phyloP scores from a whole-genome alignment of 1,140 invertebrate species.

The Neodiprion lecontei region DNA sequence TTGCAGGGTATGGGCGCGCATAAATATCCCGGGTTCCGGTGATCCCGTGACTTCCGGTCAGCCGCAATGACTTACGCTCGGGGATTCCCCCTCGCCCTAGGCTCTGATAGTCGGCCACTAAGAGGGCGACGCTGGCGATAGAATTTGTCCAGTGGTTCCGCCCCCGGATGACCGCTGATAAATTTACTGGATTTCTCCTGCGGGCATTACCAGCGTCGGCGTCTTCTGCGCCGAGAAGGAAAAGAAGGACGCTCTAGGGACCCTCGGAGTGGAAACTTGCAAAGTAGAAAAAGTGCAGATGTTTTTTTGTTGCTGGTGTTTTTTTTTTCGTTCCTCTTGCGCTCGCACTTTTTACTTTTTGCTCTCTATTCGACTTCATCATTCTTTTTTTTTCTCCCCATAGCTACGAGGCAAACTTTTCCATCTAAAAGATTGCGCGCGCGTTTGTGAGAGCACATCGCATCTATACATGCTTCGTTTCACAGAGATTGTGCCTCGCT shows the following conservation, averaged over 20 bases:
- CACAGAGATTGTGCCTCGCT: background rate
- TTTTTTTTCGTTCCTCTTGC: background rate
- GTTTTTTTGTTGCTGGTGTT: background rate
- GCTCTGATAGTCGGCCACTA: background rate
- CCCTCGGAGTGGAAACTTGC: background rate
- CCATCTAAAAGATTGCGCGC: constrained; percentile 32
- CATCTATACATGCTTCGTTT: background rate
- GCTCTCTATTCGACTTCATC: background rate
- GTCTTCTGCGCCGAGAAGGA: background rate
- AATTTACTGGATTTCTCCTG: constrained; percentile 45
- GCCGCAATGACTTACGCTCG: constrained; percentile 53
- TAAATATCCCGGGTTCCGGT: constrained; percentile 62
- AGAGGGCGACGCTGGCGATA: constrained; percentile 49
- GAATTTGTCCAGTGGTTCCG: constrained; percentile 50
- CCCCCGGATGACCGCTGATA: constrained; percentile 53
- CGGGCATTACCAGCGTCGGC: constrained; percentile 15
- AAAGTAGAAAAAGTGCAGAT: background rate
- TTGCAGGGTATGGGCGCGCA: constrained; percentile 41
- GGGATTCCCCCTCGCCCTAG: background rate
- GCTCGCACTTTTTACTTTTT: background rate
- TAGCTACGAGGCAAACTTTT: constrained; percentile 30
- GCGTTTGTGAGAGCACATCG: constrained; percentile 2
- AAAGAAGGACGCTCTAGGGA: background rate
- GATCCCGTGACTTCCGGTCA: constrained; percentile 58
- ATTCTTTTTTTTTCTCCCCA: constrained; percentile 14